Evolutionary conservation across 64 coral and sea anemone species (phyloP).

Genomic region (Stylophora pistillata): DNA sequence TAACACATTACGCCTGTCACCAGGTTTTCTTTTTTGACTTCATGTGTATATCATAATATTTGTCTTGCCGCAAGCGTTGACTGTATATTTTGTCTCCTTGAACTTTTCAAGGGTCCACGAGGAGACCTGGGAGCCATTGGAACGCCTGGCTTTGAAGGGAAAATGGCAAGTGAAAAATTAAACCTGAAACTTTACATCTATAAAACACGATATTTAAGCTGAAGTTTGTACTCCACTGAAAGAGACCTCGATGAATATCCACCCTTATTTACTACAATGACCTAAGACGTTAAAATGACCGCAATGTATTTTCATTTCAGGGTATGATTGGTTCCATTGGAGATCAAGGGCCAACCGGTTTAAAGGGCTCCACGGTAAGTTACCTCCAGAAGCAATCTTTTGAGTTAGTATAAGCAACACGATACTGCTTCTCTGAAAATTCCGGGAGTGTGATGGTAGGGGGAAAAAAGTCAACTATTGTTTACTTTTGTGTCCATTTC

Average conservation of each 20-base stretch:
- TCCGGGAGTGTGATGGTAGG: neutral
- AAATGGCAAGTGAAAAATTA: slow-evolving; percentile 1
- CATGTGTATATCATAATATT: too few relatives aligned
- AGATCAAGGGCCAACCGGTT: neutral
- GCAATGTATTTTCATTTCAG: neutral
- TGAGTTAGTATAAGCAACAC: too few relatives aligned
- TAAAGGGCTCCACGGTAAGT: neutral
- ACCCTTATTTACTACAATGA: neutral
- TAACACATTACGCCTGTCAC: too few relatives aligned
- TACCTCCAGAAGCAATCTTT: neutral
- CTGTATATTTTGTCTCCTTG: neutral
- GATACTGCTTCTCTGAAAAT: too few relatives aligned
- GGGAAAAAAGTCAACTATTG: neutral
- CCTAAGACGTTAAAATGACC: too few relatives aligned
- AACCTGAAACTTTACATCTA: neutral
- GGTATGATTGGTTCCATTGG: slow-evolving; percentile 18
- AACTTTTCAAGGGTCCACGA: slow-evolving; percentile 1
- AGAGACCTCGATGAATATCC: neutral
- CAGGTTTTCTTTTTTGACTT: neutral
- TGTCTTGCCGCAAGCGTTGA: too few relatives aligned
- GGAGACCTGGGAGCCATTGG: neutral
- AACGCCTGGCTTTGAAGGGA: neutral
- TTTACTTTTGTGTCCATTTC: neutral
- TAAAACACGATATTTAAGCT: too few relatives aligned
- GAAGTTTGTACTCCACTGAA: too few relatives aligned